phyloP scores from a whole-genome alignment of 2,113 vertebrate species.

The Thomomys bottae region DNA sequence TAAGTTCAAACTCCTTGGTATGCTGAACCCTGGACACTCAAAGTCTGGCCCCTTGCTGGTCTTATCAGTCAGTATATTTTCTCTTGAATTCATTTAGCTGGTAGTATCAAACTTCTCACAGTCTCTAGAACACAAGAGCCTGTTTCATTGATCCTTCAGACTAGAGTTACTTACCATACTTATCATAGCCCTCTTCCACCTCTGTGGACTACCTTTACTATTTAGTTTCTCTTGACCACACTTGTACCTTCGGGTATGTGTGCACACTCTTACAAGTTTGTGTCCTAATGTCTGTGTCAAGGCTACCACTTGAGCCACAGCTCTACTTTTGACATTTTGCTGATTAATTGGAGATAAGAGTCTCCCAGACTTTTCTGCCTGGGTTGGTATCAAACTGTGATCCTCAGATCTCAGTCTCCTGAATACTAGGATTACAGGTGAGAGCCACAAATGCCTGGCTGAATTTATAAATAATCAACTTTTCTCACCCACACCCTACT shows the following conservation, averaged over 20 bases:
- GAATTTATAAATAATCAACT: too few relatives aligned
- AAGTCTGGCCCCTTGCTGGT: not conserved
- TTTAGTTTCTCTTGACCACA: not conserved
- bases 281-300: not conserved
- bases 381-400: too few relatives aligned
- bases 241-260: not conserved
- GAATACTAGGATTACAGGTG: too few relatives aligned
- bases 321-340: too few relatives aligned
- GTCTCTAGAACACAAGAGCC: not conserved
- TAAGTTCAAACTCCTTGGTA: constrained; percentile 28
- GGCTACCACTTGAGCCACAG: too few relatives aligned
- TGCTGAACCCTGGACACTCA: constrained; percentile 7
- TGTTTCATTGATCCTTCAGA: not conserved
- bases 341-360: too few relatives aligned
- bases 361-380: too few relatives aligned
- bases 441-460: too few relatives aligned
- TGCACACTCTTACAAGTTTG: not conserved
- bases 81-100: not conserved
- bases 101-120: constrained; percentile 18
- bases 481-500: too few relatives aligned
- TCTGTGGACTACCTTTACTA: not conserved
- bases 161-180: not conserved
- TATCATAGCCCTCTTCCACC: not conserved
- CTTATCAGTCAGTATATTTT: not conserved
- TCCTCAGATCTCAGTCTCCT: too few relatives aligned